Evolutionary conservation across 2,888 invertebrate species (phyloP), one percentile per base, ranked within the genome.

Genomic region (Ferdinandea cuprea): DNA sequence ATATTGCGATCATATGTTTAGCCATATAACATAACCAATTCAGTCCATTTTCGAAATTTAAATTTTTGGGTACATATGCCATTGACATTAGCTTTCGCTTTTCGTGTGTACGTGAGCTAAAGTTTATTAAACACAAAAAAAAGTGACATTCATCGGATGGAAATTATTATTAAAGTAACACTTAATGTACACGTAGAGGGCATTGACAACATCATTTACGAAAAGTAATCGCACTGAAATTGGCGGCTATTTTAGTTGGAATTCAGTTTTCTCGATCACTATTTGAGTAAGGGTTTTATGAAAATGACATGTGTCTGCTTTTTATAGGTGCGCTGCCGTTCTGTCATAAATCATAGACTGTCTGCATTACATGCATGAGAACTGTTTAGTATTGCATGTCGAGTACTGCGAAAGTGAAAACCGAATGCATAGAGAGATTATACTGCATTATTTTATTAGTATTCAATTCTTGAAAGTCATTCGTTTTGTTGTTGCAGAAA

Each of bases 1-100:
- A 35, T 32, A 59, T 52, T 37, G 32, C 28, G n/a, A 35, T 46
- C 59, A 66, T 56, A 48, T 66, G 44, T 3, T 52, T 52, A 46
- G 69, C 77, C 56, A 58, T 72, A 15, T 11, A 21, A 19, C 19
- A 69, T 15, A 32, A 42, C 25, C 32, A 8, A 46, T 19, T 8
- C 11, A 17, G 37, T 30, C 35, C 42, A 46, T 46, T 28, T 63
- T 42, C 54, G 56, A 65, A 63, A 48, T 69, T 71, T 52, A 81
- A 65, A 81, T 76, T 81, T 81, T 81, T 69, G 80, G 65, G 11
- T 9, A 44, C 44, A 8, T 9, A 71, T 76, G 80, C 80, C 80
- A 76, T 81, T 81, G 80, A 81, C 80, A 65, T 76, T 52, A 80
- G 80, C 80, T 81, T 81, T 81, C 80, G 80, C 80, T 81, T 81